Conservation (phyloP, 2,888 invertebrate species). For the Cabera pusaria region DNA sequence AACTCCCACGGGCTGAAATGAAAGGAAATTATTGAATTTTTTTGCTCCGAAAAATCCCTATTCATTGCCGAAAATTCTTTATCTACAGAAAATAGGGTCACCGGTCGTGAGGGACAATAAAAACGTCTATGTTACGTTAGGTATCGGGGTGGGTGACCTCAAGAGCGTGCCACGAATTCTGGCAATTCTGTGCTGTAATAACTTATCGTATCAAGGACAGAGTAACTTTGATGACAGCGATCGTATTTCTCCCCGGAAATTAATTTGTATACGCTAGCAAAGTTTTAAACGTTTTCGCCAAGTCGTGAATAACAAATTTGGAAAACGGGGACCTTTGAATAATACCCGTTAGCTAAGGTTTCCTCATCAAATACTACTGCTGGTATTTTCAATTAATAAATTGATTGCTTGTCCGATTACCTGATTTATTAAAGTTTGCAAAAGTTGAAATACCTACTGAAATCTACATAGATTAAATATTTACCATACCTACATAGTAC, state of each 20-base stretch:
- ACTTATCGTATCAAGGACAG: constrained; percentile 30
- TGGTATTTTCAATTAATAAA: no score
- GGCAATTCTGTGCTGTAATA: constrained; percentile 36
- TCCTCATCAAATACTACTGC: no score
- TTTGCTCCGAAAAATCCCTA: constrained; percentile 40
- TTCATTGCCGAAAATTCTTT: constrained; percentile 50
- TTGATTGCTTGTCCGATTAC: no score
- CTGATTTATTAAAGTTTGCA: no score
- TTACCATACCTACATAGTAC: no score
- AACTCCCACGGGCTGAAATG: constrained; percentile 32
- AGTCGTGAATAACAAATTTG: no score
- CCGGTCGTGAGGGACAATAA: constrained; percentile 49
- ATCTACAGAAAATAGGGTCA: constrained; percentile 60
- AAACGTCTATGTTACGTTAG: constrained; percentile 45
- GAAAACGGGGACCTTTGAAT: no score
- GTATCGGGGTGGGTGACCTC: constrained; percentile 51
- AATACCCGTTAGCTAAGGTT: no score
- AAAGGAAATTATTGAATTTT: constrained; percentile 46
- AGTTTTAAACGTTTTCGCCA: constrained; percentile 23
- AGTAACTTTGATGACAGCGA: constrained; percentile 37
- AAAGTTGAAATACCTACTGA: no score
- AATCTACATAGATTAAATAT: no score
- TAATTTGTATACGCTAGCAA: constrained; percentile 24
- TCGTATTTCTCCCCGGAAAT: constrained; percentile 33
- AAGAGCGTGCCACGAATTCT: constrained; percentile 39